A percentile compares a stretch with the other conserved stretches of the same genome.
Evolutionary conservation across 2,888 invertebrate genomes (phyloP).

Genomic region (Aleiodes testaceus): DNA sequence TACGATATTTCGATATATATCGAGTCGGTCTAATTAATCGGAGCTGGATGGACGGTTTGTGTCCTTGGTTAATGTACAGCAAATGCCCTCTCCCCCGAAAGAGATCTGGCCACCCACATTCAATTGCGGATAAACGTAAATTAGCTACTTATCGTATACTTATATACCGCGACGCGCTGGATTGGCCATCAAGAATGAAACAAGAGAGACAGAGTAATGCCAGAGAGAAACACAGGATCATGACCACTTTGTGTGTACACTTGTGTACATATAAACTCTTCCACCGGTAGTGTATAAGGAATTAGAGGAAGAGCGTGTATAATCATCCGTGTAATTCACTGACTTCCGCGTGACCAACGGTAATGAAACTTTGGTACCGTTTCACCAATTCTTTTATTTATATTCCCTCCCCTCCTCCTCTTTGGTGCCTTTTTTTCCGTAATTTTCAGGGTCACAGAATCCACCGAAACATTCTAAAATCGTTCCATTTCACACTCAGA

Average conservation of each 20-base stretch:
- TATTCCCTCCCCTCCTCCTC: neutral
- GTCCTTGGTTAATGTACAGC: slow-evolving; percentile 44
- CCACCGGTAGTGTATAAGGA: slow-evolving; percentile 16
- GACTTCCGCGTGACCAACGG: slow-evolving; percentile 34
- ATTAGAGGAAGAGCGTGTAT: slow-evolving; percentile 37
- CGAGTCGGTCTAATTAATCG: slow-evolving; percentile 67
- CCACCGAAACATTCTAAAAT: no score
- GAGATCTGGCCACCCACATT: slow-evolving; percentile 64
- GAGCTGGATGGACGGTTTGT: slow-evolving; percentile 49
- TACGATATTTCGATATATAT: slow-evolving; percentile 59
- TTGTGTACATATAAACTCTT: neutral
- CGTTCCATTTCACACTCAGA: no score
- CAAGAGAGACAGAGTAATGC: neutral
- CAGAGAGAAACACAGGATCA: no score
- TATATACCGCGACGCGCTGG: slow-evolving; percentile 41
- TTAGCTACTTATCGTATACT: slow-evolving; percentile 66
- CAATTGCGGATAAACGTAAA: slow-evolving; percentile 61
- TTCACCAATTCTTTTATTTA: neutral
- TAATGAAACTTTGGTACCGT: slow-evolving; percentile 33
- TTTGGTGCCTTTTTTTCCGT: neutral
- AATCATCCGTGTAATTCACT: slow-evolving; percentile 39
- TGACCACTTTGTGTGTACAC: neutral
- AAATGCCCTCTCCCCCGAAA: slow-evolving; percentile 47
- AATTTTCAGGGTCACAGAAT: no score
- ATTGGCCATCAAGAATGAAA: slow-evolving; percentile 40